A percentile compares a stretch with the other conserved stretches of the same genome.
phyloP scores from a whole-genome alignment of 2,888 invertebrate species.

The Hirtodrosophila trivittata region DNA sequence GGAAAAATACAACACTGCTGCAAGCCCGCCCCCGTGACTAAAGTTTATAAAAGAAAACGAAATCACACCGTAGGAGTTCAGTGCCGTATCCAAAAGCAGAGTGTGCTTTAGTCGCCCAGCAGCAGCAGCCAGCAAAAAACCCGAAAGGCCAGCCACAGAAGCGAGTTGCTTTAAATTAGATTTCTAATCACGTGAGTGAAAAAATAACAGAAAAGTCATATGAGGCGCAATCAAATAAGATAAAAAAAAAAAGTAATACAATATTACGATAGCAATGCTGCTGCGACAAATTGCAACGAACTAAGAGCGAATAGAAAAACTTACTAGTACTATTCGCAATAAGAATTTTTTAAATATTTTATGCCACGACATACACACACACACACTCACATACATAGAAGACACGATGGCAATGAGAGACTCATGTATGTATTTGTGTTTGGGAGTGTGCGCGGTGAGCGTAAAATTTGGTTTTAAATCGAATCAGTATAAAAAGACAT shows the following conservation, averaged over 20 bases:
- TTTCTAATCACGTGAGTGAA: slow-evolving; percentile 93
- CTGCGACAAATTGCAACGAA: slow-evolving; percentile 36
- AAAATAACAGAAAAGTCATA: slow-evolving; percentile 53
- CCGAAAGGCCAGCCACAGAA: slow-evolving; percentile 84
- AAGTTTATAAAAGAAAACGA: slow-evolving; percentile 73
- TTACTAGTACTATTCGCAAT: slow-evolving; percentile 20
- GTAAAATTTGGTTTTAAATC: slow-evolving; percentile 24
- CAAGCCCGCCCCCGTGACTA: slow-evolving; percentile 65
- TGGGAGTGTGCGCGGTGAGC: slow-evolving; percentile 41
- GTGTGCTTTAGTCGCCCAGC: slow-evolving; percentile 64
- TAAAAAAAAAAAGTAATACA: slow-evolving; percentile 14
- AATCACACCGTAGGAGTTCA: slow-evolving; percentile 63
- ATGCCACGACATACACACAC: slow-evolving; percentile 61
- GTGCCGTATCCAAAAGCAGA: slow-evolving; percentile 70
- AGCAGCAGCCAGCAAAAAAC: slow-evolving; percentile 70
- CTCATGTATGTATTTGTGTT: slow-evolving; percentile 13
- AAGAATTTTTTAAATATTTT: slow-evolving; percentile 55
- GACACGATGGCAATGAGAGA: slow-evolving; percentile 47
- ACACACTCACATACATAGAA: slow-evolving; percentile 31
- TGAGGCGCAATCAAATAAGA: slow-evolving; percentile 64
- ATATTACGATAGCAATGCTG: slow-evolving; percentile 57
- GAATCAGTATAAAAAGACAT: slow-evolving; percentile 16
- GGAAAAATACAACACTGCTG: slow-evolving; percentile 11
- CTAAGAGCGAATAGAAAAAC: slow-evolving; percentile 16
- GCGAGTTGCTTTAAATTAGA: slow-evolving; percentile 89